Conservation (phyloP, 2,113 vertebrate species). For the Vimba vimba region DNA sequence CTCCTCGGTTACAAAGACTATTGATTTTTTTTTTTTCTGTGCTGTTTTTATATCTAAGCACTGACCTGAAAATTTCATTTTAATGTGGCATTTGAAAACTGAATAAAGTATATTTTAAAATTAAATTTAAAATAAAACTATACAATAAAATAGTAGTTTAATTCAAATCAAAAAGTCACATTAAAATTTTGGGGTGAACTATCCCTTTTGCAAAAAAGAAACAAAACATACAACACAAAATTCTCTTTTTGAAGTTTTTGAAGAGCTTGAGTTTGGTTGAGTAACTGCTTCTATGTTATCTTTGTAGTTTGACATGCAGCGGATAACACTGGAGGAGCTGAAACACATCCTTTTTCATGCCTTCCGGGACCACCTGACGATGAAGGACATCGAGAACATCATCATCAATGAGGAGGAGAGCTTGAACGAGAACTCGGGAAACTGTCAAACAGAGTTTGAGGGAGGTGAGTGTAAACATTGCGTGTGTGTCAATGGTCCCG, state of each 20-base stretch:
- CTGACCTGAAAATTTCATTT: not conserved
- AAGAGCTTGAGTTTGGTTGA: not conserved
- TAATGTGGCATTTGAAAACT: not conserved
- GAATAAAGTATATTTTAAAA: too few species aligned
- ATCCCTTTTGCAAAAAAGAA: not conserved
- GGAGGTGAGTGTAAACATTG: constrained; percentile 75
- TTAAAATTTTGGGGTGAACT: not conserved
- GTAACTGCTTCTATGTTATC: not conserved
- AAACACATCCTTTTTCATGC: constrained; percentile 98
- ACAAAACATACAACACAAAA: not conserved
- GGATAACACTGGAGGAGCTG: constrained; percentile 95
- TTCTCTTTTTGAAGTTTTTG: not conserved
- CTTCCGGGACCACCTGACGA: constrained; percentile 96
- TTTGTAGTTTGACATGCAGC: constrained; percentile 95
- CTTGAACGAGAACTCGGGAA: constrained; percentile 93
- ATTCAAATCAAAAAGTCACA: not conserved
- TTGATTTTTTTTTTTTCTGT: not conserved
- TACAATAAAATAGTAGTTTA: too few species aligned
- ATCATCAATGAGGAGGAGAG: constrained; percentile 98
- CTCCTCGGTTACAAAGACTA: not conserved
- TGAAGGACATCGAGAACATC: constrained; percentile 99
- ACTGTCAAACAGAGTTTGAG: constrained; percentile 96
- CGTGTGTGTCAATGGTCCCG: not conserved
- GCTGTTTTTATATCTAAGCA: not conserved
- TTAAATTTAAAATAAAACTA: too few species aligned